phyloP scores from a whole-genome alignment of 1,140 invertebrate species.

The Dinothrombium tinctorium region DNA sequence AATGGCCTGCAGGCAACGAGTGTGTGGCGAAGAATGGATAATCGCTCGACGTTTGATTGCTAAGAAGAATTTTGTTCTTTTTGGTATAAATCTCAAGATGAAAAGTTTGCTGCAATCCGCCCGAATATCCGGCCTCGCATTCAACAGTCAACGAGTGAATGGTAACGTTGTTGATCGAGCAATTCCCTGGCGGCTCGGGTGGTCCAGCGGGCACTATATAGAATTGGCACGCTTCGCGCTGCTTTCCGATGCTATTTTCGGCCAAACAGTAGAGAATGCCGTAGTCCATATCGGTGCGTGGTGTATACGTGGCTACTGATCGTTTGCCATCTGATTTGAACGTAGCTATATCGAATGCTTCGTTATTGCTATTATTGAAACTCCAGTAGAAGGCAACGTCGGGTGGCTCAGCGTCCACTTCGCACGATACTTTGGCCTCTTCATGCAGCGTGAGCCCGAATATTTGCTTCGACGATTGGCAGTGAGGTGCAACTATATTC shows the following conservation, averaged over 20 bases:
- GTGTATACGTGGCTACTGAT: constrained; percentile 7
- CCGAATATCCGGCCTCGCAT: constrained; percentile 49
- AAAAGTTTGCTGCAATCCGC: constrained; percentile 58
- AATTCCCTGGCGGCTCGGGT: constrained; percentile 17
- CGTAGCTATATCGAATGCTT: background rate
- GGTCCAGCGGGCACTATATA: constrained; percentile 39
- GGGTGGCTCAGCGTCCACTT: constrained; percentile 1
- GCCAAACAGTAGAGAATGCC: constrained; percentile 65
- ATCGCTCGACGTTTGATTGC: constrained; percentile 6
- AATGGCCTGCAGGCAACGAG: constrained; percentile 10
- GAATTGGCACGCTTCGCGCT: constrained; percentile 51
- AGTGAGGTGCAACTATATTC: background rate
- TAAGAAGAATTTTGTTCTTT: constrained; percentile 12
- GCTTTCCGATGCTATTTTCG: constrained; percentile 49
- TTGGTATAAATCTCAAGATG: constrained; percentile 48
- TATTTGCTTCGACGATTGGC: background rate
- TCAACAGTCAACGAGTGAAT: constrained; percentile 29
- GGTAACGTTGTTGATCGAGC: constrained; percentile 10
- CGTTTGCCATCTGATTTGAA: constrained; percentile 6
- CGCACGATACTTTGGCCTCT: constrained; percentile 1
- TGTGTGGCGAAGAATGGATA: constrained; percentile 13
- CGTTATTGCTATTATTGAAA: background rate
- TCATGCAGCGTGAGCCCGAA: background rate
- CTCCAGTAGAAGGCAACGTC: constrained; percentile 1
- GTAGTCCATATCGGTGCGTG: constrained; percentile 25